Evolutionary conservation across 1,140 invertebrate genomes (phyloP).

Genomic region (Drosophila navojoa): DNA sequence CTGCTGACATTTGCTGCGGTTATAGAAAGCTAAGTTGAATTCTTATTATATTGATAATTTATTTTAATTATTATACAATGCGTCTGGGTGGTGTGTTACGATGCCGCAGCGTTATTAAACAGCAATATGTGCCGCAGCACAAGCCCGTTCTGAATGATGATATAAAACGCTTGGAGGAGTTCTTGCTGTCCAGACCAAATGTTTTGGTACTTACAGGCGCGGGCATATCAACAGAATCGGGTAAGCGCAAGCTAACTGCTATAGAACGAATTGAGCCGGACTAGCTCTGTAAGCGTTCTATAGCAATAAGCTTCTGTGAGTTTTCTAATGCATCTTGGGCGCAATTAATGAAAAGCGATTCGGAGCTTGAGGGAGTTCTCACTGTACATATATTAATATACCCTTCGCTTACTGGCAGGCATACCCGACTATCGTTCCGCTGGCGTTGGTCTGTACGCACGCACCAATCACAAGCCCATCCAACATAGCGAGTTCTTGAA

Average conservation of each 20-base stretch:
- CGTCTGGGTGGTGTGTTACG: constrained; percentile 47
- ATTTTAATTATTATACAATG: constrained; percentile 46
- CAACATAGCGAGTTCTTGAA: constrained; percentile 94
- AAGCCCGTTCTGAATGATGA: constrained; percentile 87
- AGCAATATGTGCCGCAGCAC: constrained; percentile 89
- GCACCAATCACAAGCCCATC: constrained; percentile 92
- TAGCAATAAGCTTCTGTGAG: too few relatives aligned
- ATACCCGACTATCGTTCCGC: constrained; percentile 97
- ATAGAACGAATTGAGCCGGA: neutral
- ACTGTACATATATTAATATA: neutral
- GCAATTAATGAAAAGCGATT: too few relatives aligned
- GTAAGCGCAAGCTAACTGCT: constrained; percentile 69
- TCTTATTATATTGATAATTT: neutral
- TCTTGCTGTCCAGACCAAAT: constrained; percentile 86
- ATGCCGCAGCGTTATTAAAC: constrained; percentile 48
- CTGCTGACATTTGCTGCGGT: neutral
- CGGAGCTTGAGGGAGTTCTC: neutral
- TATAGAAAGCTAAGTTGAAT: neutral
- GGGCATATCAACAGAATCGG: constrained; percentile 97
- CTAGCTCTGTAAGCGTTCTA: too few relatives aligned
- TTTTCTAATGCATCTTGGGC: too few relatives aligned
- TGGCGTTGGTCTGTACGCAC: constrained; percentile 95
- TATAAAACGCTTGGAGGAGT: constrained; percentile 87
- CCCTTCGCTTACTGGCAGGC: constrained; percentile 85
- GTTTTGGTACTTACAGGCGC: constrained; percentile 94